Percentiles rank a stretch among this genome's conserved stretches.
These are phyloP conservation scores for Drosophila antonietae DNA, from an alignment of 2,888 invertebrate genomes.

Conservation along the genomic window DNA sequence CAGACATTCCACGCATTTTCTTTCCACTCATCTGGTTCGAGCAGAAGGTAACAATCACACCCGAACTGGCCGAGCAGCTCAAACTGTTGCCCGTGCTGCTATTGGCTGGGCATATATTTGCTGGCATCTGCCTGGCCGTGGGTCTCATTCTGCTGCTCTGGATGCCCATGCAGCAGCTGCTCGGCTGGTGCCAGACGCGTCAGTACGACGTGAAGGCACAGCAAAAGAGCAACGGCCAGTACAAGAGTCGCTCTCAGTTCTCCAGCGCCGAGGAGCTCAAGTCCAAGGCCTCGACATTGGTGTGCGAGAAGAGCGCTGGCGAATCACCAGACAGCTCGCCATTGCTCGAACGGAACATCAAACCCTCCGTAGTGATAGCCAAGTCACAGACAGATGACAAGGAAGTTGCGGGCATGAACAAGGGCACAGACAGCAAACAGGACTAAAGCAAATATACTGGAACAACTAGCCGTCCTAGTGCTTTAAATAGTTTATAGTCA, in stretches of 20 bases:
- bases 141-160: slow-evolving; percentile 84
- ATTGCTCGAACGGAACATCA: slow-evolving; percentile 60
- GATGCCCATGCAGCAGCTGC: slow-evolving; percentile 74
- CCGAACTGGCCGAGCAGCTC: slow-evolving; percentile 86
- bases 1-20: slow-evolving; percentile 88
- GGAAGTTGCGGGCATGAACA: slow-evolving; percentile 57
- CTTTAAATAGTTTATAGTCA: slow-evolving; percentile 66
- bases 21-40: slow-evolving; percentile 93
- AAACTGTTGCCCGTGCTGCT: slow-evolving; percentile 86
- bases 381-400: slow-evolving; percentile 72
- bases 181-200: slow-evolving; percentile 48
- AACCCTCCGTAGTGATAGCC: slow-evolving; percentile 31
- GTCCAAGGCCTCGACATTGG: slow-evolving; percentile 55
- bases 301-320: slow-evolving; percentile 51
- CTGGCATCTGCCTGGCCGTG: slow-evolving; percentile 84
- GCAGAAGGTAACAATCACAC: slow-evolving; percentile 87
- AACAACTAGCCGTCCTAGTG: slow-evolving; percentile 68
- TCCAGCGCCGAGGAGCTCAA: slow-evolving; percentile 70
- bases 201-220: slow-evolving; percentile 63
- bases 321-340: slow-evolving; percentile 75
- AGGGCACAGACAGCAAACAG: slow-evolving; percentile 36
- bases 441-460: slow-evolving; percentile 30
- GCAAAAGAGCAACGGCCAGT: slow-evolving; percentile 64
- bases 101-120: slow-evolving; percentile 85
- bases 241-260: slow-evolving; percentile 57